These are phyloP conservation scores for Takifugu flavidus DNA, from an alignment of 2,113 vertebrate genomes.

Conservation along the genomic window DNA sequence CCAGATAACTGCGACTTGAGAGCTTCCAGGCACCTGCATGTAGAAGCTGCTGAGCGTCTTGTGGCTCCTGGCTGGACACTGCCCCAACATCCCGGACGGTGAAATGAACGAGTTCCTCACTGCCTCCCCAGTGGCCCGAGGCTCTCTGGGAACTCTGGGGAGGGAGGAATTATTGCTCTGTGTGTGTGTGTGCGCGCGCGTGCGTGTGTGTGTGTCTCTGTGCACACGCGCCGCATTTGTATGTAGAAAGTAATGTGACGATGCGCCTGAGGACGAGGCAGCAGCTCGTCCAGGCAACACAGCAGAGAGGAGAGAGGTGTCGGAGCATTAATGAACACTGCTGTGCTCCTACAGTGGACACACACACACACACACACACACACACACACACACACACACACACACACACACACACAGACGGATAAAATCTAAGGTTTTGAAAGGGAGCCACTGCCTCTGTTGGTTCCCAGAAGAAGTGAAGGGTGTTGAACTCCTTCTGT, in stretches of 20 bases:
- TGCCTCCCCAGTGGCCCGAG: conserved; percentile 37
- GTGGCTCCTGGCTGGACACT: conserved; percentile 20
- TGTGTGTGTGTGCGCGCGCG: background rate
- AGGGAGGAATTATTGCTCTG: conserved; percentile 39
- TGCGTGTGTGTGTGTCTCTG: too few relatives aligned
- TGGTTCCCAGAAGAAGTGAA: conserved; percentile 16
- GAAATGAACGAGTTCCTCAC: conserved; percentile 43
- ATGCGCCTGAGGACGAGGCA: conserved; percentile 40
- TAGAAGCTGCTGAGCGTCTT: conserved; percentile 18
- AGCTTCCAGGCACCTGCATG: conserved; percentile 17
- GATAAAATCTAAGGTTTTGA: background rate
- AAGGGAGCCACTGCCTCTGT: conserved; percentile 26
- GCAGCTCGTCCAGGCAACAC: conserved; percentile 22
- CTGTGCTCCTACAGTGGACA: conserved; percentile 14
- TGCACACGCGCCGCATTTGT: conserved; percentile 20
- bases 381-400: background rate
- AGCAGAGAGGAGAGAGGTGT: conserved; percentile 26
- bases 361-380: conserved; percentile 11
- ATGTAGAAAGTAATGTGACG: conserved; percentile 30
- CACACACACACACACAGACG: conserved; percentile 3
- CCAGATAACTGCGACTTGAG: conserved; percentile 5
- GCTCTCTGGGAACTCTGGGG: conserved; percentile 31
- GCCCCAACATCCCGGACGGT: conserved; percentile 33
- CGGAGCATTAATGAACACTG: conserved; percentile 43
- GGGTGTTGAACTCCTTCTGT: conserved; percentile 1